phyloP scores from a whole-genome alignment of 2,113 vertebrate genomes.

The Beaufortia kweichowensis region DNA sequence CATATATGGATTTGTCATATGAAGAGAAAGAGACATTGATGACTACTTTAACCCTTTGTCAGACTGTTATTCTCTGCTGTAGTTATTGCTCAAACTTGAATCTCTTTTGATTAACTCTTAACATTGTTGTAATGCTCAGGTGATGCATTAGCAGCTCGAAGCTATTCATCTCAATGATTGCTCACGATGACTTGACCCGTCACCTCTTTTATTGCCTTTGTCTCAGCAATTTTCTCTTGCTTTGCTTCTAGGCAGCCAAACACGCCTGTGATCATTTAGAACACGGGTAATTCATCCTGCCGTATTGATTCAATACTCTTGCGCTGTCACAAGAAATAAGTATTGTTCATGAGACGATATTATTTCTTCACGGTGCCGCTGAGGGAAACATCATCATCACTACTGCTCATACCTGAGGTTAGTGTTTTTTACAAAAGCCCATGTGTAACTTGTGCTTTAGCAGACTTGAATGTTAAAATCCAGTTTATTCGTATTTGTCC shows the following conservation, averaged over 20 bases:
- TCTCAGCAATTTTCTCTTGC: slow-evolving; percentile 21
- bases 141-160: not conserved
- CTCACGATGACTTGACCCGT: slow-evolving; percentile 23
- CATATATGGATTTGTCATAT: too few species aligned
- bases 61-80: not conserved
- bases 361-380: not conserved
- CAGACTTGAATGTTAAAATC: too few species aligned
- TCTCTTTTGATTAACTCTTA: not conserved
- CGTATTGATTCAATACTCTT: slow-evolving; percentile 1
- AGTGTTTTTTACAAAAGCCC: not conserved
- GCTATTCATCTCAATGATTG: slow-evolving; percentile 26
- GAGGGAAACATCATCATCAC: not conserved
- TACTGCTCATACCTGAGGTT: not conserved
- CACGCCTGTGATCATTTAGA: slow-evolving; percentile 12
- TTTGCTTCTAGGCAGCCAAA: slow-evolving; percentile 9
- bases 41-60: not conserved
- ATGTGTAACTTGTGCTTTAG: not conserved
- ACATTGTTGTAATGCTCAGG: slow-evolving; percentile 5
- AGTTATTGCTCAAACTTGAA: not conserved
- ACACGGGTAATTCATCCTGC: slow-evolving; percentile 14
- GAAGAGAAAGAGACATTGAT: too few species aligned
- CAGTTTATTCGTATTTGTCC: not conserved
- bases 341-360: not conserved
- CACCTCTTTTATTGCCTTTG: slow-evolving; percentile 26
- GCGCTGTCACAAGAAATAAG: not conserved